Evolutionary conservation across 2,797 vertebrate genomes (phyloP).

Genomic region (Cyprinella venusta): DNA sequence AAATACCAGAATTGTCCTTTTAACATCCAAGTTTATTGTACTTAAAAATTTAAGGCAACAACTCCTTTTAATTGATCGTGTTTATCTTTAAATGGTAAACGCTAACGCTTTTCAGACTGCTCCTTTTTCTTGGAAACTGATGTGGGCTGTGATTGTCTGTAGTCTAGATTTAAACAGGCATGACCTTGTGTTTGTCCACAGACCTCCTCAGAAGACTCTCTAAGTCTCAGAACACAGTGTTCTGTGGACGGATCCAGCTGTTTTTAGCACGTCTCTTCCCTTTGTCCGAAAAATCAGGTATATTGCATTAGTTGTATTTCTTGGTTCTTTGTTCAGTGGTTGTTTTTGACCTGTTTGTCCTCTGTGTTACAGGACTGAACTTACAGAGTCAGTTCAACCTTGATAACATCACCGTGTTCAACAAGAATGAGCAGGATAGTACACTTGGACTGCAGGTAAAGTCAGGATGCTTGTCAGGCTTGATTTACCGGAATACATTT

Average conservation of each 20-base stretch:
- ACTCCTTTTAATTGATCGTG: neutral
- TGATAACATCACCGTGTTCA: conserved; percentile 97
- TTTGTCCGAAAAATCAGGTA: conserved; percentile 97
- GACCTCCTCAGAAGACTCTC: conserved; percentile 95
- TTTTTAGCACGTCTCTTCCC: conserved; percentile 97
- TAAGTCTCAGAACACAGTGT: conserved; percentile 98
- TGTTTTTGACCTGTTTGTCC: neutral
- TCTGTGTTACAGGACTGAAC: conserved; percentile 86
- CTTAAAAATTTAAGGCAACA: too few species aligned
- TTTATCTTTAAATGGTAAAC: neutral
- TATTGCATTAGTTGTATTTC: neutral
- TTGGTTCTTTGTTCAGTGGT: neutral
- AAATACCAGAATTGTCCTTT: too few species aligned
- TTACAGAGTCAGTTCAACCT: conserved; percentile 98
- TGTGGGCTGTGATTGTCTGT: neutral
- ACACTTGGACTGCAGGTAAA: conserved; percentile 94
- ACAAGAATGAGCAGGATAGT: conserved; percentile 97
- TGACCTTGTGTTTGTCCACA: conserved; percentile 62
- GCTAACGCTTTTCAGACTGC: neutral
- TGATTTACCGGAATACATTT: neutral
- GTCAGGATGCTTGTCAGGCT: neutral
- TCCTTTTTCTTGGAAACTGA: neutral
- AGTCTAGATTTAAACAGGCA: neutral
- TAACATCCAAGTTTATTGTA: too few species aligned
- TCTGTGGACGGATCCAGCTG: conserved; percentile 97